A percentile compares a stretch with the other conserved stretches of the same genome.
Evolutionary conservation across 92 coral and sea anemone genomes (phyloP).

Genomic region (Montipora capitata): DNA sequence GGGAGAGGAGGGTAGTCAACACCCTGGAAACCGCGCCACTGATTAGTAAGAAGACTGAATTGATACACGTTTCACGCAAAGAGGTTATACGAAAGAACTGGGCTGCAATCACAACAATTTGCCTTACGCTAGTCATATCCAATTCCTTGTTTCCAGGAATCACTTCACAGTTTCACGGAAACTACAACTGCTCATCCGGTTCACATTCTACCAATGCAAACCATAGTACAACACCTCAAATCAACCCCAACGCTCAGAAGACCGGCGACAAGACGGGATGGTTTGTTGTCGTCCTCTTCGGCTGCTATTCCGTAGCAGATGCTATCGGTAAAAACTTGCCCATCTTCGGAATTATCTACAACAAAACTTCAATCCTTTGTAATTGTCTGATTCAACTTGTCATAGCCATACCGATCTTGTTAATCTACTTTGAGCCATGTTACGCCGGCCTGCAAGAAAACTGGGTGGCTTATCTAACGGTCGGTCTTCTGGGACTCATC

Average conservation of each 20-base stretch:
- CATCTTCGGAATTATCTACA: slow-evolving; percentile 88
- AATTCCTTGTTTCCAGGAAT: slow-evolving; percentile 92
- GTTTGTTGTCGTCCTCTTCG: slow-evolving; percentile 91
- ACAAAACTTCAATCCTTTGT: slow-evolving; percentile 75
- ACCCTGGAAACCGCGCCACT: slow-evolving; percentile 72
- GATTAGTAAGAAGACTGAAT: slow-evolving; percentile 40
- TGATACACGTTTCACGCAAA: slow-evolving; percentile 56
- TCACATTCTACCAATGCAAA: not conserved
- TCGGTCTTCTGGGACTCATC: slow-evolving; percentile 85
- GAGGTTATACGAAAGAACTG: slow-evolving; percentile 75
- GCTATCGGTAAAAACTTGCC: slow-evolving; percentile 92
- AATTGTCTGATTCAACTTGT: slow-evolving; percentile 87
- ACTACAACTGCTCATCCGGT: slow-evolving; percentile 78
- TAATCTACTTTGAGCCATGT: slow-evolving; percentile 92
- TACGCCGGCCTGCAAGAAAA: slow-evolving; percentile 80
- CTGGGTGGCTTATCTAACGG: slow-evolving; percentile 87
- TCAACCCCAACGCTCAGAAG: slow-evolving; percentile 44
- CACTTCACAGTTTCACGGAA: slow-evolving; percentile 90
- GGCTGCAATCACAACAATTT: slow-evolving; percentile 78
- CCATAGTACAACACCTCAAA: not conserved
- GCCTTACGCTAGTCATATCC: slow-evolving; percentile 83
- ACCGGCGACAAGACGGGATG: slow-evolving; percentile 91
- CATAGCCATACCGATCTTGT: slow-evolving; percentile 83
- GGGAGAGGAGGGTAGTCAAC: not conserved
- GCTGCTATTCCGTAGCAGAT: slow-evolving; percentile 91